A percentile compares a stretch with the other conserved stretches of the same genome.
Evolutionary conservation across 2,113 vertebrate genomes (phyloP).

Genomic region (Cebus imitator): DNA sequence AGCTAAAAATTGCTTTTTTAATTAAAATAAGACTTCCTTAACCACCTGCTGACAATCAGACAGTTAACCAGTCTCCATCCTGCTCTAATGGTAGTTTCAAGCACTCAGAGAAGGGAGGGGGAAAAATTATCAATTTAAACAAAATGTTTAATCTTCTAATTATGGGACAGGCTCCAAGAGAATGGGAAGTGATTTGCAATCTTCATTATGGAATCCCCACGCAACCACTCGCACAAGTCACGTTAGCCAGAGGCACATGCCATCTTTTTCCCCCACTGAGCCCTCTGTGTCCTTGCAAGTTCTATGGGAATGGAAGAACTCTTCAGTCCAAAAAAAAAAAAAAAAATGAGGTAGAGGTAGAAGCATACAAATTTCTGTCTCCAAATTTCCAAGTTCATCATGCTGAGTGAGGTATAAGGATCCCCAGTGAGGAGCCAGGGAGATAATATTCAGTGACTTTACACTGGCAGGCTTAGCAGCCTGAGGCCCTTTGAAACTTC

Average conservation of each 20-base stretch:
- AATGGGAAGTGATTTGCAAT: slow-evolving; percentile 67
- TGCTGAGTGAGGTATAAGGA: neutral
- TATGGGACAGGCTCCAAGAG: slow-evolving; percentile 60
- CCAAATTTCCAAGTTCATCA: neutral
- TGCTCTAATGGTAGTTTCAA: slow-evolving; percentile 35
- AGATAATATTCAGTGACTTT: neutral
- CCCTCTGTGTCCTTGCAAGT: slow-evolving; percentile 36
- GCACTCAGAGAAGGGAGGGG: neutral
- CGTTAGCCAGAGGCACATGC: slow-evolving; percentile 61
- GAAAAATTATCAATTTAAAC: slow-evolving; percentile 66
- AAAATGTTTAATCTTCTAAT: slow-evolving; percentile 77
- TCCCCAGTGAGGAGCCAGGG: neutral
- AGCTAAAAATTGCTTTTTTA: slow-evolving; percentile 47
- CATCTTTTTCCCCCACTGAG: slow-evolving; percentile 31
- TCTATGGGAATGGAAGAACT: neutral
- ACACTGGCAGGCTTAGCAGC: neutral
- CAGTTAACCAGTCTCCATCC: slow-evolving; percentile 19
- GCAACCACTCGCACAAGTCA: slow-evolving; percentile 26
- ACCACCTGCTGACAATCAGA: slow-evolving; percentile 40
- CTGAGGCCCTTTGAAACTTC: neutral
- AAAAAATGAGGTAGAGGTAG: neutral
- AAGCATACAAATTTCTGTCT: neutral
- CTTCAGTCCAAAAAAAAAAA: neutral
- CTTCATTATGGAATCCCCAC: slow-evolving; percentile 67
- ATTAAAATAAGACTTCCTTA: slow-evolving; percentile 55